A percentile compares a stretch with the other conserved stretches of the same genome.
These are phyloP conservation scores for Sarotherodon lohbergeri DNA, from an alignment of 2,113 vertebrate species.

Conservation along the genomic window DNA sequence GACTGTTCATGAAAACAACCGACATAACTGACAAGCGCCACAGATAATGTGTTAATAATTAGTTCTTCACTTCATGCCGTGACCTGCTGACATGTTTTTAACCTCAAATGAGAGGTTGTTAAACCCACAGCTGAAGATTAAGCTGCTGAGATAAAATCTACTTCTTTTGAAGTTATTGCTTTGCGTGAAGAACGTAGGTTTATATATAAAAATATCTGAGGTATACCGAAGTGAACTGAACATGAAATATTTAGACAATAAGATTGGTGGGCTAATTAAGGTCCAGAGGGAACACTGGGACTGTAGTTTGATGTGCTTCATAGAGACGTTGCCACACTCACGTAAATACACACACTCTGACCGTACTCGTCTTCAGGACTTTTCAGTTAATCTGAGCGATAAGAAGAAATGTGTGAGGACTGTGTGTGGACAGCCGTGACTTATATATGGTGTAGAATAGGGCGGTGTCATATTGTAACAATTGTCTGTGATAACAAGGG, in stretches of 20 bases:
- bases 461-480: not conserved
- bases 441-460: not conserved
- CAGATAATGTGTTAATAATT: not conserved
- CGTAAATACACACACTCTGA: not conserved
- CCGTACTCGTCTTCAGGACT: not conserved
- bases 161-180: not conserved
- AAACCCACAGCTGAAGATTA: not conserved
- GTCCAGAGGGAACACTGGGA: not conserved
- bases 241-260: not conserved
- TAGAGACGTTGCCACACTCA: not conserved
- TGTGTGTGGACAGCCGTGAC: no score
- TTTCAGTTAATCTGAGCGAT: not conserved
- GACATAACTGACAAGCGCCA: not conserved
- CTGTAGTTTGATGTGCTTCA: not conserved
- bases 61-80: not conserved
- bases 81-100: not conserved
- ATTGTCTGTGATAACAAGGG: not conserved
- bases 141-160: not conserved
- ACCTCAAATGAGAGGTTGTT: not conserved
- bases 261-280: not conserved
- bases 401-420: not conserved
- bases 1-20: not conserved
- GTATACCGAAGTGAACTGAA: not conserved
- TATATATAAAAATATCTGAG: not conserved
- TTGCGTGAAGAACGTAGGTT: not conserved